Conservation (phyloP, 64 coral and sea anemone species). For the Hydrozoanthus tunicans region DNA sequence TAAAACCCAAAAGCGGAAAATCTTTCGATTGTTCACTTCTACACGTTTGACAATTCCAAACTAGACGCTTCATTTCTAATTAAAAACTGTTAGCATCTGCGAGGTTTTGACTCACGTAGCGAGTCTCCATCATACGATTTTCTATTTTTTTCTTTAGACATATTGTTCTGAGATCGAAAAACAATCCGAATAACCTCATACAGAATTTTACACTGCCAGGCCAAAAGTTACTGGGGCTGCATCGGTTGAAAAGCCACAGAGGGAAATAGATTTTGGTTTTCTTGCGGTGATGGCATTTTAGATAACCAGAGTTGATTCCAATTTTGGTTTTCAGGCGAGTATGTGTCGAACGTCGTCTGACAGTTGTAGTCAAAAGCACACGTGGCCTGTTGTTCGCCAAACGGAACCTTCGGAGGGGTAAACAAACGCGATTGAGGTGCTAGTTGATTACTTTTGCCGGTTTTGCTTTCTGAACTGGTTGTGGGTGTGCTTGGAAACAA, state of each 20-base stretch:
- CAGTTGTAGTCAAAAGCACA: not conserved
- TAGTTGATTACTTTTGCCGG: not conserved
- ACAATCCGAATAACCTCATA: not conserved
- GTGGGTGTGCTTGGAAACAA: not conserved
- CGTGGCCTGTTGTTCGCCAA: not conserved
- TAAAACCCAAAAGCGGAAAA: no score
- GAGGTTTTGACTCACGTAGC: no score
- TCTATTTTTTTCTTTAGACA: no score
- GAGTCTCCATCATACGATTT: no score
- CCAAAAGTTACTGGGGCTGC: not conserved
- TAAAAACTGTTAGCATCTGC: no score
- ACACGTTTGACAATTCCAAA: no score
- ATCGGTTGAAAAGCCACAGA: not conserved
- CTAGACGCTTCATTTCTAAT: no score
- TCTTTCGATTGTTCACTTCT: no score
- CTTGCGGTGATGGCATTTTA: not conserved
- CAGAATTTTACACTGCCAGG: not conserved
- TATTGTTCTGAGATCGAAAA: no score
- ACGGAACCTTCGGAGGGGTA: not conserved
- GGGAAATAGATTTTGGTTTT: not conserved
- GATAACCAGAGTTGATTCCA: not conserved
- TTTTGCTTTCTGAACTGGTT: not conserved
- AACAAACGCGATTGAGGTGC: conserved; percentile 32
- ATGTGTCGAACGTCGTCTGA: not conserved
- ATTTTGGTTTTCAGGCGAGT: not conserved